Base-by-base conservation (phyloP, 2,113 vertebrate genomes). In the Todiramphus saurophagus region DNA sequence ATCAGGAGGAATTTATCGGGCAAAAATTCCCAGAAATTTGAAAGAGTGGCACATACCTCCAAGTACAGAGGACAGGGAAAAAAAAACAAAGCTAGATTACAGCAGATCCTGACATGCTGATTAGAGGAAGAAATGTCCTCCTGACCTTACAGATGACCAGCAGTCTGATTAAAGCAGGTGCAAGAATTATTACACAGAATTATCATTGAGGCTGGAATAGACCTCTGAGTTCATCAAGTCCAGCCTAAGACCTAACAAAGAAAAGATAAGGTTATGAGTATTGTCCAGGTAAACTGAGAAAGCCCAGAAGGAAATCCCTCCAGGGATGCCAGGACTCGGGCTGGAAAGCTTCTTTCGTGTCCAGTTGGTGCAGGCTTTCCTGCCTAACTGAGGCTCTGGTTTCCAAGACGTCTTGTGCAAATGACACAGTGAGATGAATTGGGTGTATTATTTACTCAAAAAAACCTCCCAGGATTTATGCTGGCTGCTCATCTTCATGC, bases 211-310 rank as follows among this genome's bases (percentile, higher is more conserved):
- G 15, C 43, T 43, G 43, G 43, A 43, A 43, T 43, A 43, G 43
- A 43, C 43, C 43, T 43, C 43, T 14, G 15, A 43, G 43, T 16
- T 43, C 43, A 15, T 43, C 43, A 16, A 43, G 43, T 43, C 43
- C 43, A 43, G 43, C 43, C 43, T 43, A 43, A 43, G 43, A 43
- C 43, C 15, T 43, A 43, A 43, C 43, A 43, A 43, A 43, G 35
- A 68, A 89, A 60, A n/a, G 15, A 25, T 84, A 72, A 75, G 28
- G 41, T 79, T 87, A 53, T 44, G 31, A 72, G 30, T 30, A 30
- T 63, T 50, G 53, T 55, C n/a, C 91, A 91, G 83, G 70, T 92
- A 89, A 95, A 73, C n/a, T 30, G 33, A 93, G 83, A 94, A 96
- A 68, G 44, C 41, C 62, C 37, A 55, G 50, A 91, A 94, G 87